Conservation (phyloP, 2,113 vertebrate species). For the Hyla sarda region DNA sequence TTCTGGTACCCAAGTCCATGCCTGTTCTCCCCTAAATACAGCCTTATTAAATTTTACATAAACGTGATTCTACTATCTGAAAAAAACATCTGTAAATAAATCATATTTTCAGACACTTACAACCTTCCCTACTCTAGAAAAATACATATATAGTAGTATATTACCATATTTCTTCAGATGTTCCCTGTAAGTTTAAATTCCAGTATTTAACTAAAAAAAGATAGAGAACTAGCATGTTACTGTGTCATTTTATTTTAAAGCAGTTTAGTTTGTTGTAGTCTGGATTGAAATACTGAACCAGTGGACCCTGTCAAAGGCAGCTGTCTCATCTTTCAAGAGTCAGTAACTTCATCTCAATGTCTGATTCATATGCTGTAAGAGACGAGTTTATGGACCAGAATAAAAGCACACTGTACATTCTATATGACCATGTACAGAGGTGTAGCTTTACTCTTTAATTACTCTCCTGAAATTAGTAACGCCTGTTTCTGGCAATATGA, state of each 20-base stretch:
- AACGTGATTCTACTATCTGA: too few species aligned
- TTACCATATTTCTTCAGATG: too few species aligned
- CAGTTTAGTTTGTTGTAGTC: background rate
- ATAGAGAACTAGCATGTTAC: background rate
- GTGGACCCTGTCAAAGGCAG: slow-evolving; percentile 1
- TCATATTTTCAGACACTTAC: too few species aligned
- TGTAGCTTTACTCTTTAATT: slow-evolving; percentile 18
- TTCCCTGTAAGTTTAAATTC: too few species aligned
- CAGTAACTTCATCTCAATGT: slow-evolving; percentile 16
- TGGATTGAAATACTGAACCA: slow-evolving; percentile 24
- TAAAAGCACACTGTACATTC: slow-evolving; percentile 13
- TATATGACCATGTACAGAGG: background rate
- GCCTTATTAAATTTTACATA: too few species aligned
- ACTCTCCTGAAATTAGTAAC: background rate
- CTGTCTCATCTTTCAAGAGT: slow-evolving; percentile 24
- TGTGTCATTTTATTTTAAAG: background rate
- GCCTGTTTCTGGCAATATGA: background rate
- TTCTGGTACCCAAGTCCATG: too few species aligned
- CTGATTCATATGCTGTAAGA: slow-evolving; percentile 14
- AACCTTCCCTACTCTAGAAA: too few species aligned
- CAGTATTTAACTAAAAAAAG: background rate
- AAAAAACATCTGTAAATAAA: too few species aligned
- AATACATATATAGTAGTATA: too few species aligned
- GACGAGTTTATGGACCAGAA: slow-evolving; percentile 29
- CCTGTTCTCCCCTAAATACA: too few species aligned